Evolutionary conservation across 1,140 invertebrate species (phyloP).

Genomic region (Philopotamus ludificatus): DNA sequence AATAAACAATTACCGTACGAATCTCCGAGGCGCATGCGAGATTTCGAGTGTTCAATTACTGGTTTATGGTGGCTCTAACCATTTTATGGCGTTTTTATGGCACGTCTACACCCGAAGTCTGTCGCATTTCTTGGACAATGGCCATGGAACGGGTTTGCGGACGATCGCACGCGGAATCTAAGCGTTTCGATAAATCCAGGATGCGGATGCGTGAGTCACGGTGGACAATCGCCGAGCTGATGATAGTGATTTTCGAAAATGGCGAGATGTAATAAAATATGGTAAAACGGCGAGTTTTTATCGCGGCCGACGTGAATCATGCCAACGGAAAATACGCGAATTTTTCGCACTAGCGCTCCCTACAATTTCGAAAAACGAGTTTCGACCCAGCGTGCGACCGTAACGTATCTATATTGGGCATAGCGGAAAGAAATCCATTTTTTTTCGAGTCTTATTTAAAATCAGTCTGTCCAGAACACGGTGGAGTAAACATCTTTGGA

Average conservation of each 20-base stretch:
- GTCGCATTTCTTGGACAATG: too few relatives aligned
- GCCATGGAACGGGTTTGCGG: neutral
- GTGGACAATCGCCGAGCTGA: too few relatives aligned
- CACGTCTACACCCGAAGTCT: too few relatives aligned
- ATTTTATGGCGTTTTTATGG: too few relatives aligned
- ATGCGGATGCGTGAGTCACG: constrained; percentile 15
- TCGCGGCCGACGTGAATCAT: neutral
- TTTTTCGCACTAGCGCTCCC: neutral
- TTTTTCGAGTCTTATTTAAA: neutral
- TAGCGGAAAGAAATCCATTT: too few relatives aligned
- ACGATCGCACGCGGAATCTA: constrained; percentile 6
- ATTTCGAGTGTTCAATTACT: too few relatives aligned
- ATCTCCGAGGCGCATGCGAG: neutral
- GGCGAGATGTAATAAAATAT: neutral
- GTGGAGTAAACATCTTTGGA: neutral
- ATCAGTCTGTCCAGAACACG: neutral
- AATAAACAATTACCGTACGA: too few relatives aligned
- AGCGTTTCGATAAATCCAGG: constrained; percentile 20
- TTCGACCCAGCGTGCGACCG: neutral
- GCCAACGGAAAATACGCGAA: neutral
- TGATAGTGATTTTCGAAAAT: too few relatives aligned
- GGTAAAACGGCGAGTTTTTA: too few relatives aligned
- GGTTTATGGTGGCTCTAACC: too few relatives aligned
- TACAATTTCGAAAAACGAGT: neutral
- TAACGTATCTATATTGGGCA: neutral